Base-by-base conservation (phyloP, 2,888 invertebrate species). In the Orchestes rusci region DNA sequence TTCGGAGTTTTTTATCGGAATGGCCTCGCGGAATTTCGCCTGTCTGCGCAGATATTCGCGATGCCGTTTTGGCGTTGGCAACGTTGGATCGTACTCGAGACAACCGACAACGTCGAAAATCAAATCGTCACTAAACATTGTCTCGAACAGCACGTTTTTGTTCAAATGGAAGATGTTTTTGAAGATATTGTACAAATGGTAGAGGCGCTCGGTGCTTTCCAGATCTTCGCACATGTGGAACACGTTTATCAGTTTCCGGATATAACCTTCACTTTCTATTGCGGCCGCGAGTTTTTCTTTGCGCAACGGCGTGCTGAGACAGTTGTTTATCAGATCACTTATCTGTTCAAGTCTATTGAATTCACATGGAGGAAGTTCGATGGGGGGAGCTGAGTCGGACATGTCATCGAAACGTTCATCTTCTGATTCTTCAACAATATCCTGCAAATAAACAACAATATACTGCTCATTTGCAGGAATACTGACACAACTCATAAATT, bases 101-200 rank as follows among this genome's bases (percentile, higher is more conserved):
- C 97, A 96, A 12, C 99, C 99, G 44, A 99, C 92, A 40, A 97
- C 92, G 73, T 95, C 96, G 68, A 95, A 93, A 69, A 96, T 94
- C 57, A 87, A 85, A 65, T 95, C 94, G 62, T 95, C 92, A 56
- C 89, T 84, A 75, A 97, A 95, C 90, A 97, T 90, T 57, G 95
- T 90, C 71, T 96, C 97, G 70, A 96, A 95, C 38, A 97, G 75
- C 44, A 90, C 87, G 67, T 92, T 96, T 71, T 95, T 95, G 70
- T 99, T 99, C 57, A 99, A 78, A 66, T 97, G 79, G 72, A 99
- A 99, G 70, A 99, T 89, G 72, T 93, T 95, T 73, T 96, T 96
- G 67, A 99, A 94, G 67, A 99, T 97, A 70, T 96, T 93, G 65
- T 92, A 97, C 10, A 97, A 76, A 72, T 92, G 85, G 73, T 94